Conservation (phyloP, 1,140 invertebrate genomes). For the Eufriesea mexicana region DNA sequence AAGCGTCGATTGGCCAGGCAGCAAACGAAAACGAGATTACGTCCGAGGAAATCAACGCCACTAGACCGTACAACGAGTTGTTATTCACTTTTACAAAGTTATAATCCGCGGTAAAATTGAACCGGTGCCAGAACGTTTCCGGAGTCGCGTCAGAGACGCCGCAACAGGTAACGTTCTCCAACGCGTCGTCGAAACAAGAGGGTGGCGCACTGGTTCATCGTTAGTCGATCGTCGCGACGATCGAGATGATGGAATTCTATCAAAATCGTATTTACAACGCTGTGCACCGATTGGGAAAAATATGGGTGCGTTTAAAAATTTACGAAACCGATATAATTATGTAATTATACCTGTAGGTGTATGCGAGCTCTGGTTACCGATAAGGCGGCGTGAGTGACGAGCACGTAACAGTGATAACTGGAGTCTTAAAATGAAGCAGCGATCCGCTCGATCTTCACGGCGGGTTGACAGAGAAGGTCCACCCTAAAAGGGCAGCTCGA, state of each 20-base stretch:
- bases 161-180: slow-evolving; percentile 40
- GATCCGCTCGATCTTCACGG: too few species aligned
- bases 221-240: not conserved
- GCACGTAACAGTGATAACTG: too few species aligned
- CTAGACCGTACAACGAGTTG: not conserved
- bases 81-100: slow-evolving; percentile 28
- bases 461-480: too few species aligned
- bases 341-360: too few species aligned
- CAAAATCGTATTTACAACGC: not conserved
- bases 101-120: slow-evolving; percentile 30
- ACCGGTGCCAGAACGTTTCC: slow-evolving; percentile 12
- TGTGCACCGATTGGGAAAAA: too few species aligned
- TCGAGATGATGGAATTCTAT: not conserved
- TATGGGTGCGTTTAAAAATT: too few species aligned
- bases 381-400: too few species aligned
- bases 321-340: too few species aligned
- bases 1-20: not conserved
- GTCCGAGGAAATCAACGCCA: not conserved
- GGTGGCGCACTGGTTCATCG: too few species aligned
- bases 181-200: slow-evolving; percentile 31
- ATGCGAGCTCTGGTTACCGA: too few species aligned
- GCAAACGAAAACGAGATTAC: slow-evolving; percentile 9
- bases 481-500: too few species aligned
- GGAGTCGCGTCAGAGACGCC: slow-evolving; percentile 1
- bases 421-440: too few species aligned